Conservation (phyloP, 2,113 vertebrate species). For the Anseranas semipalmata region DNA sequence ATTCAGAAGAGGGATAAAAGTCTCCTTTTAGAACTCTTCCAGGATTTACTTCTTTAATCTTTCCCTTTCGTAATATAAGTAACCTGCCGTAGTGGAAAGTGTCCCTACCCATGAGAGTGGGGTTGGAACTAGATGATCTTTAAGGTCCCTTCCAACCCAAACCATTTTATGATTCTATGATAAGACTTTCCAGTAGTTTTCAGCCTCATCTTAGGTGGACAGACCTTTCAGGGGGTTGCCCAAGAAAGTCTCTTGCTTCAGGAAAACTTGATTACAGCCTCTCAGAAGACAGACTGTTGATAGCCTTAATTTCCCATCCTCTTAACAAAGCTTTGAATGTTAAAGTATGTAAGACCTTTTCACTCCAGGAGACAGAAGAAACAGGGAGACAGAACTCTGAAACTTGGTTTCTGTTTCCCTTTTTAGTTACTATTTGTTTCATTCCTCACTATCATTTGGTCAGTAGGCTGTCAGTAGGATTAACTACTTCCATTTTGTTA, state of each 20-base stretch:
- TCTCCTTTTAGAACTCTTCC: background rate
- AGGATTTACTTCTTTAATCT: background rate
- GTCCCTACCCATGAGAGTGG: too few species aligned
- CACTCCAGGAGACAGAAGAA: background rate
- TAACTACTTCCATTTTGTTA: background rate
- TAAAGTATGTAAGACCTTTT: background rate
- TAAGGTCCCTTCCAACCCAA: too few species aligned
- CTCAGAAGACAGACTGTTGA: background rate
- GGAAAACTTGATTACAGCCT: background rate
- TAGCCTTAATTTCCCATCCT: background rate
- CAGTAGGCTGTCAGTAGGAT: too few species aligned
- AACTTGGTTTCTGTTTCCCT: background rate
- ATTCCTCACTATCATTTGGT: background rate
- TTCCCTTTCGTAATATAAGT: background rate
- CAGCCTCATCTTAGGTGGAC: background rate
- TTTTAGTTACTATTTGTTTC: background rate
- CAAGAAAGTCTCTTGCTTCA: background rate
- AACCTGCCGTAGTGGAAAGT: too few species aligned
- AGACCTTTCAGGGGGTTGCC: background rate
- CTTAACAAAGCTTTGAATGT: background rate
- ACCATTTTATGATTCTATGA: too few species aligned
- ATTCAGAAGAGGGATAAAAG: background rate
- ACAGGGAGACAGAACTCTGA: background rate
- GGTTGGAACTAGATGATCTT: too few species aligned
- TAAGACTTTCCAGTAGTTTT: background rate